Evolutionary conservation across 2,797 vertebrate species (phyloP).

Genomic region (Lophotriccus pileatus): DNA sequence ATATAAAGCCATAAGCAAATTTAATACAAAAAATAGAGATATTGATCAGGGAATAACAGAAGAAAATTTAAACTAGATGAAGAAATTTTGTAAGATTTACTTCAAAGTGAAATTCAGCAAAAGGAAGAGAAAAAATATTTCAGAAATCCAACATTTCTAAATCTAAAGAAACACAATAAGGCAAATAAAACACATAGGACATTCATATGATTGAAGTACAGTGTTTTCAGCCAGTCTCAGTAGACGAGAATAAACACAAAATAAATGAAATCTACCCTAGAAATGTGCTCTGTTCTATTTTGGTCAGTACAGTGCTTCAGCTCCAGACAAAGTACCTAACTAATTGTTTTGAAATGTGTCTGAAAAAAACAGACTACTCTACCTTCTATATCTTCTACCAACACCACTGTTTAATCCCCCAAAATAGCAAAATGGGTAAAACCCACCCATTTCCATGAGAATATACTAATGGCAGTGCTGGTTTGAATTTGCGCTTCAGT

Average conservation of each 20-base stretch:
- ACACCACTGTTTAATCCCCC: neutral
- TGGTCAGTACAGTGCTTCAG: neutral
- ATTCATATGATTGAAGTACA: neutral
- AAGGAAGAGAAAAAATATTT: neutral
- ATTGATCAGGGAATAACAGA: neutral
- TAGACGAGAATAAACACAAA: neutral
- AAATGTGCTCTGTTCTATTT: neutral
- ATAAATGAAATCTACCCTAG: neutral
- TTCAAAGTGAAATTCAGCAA: neutral
- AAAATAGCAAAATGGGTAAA: neutral
- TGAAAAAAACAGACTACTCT: neutral
- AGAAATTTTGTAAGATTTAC: neutral
- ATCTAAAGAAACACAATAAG: neutral
- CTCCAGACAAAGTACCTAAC: neutral
- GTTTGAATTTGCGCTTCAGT: neutral
- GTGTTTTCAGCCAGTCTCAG: neutral
- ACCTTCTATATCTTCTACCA: neutral
- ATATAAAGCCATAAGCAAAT: neutral
- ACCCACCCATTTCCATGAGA: neutral
- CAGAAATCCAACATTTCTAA: neutral
- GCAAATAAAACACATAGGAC: neutral
- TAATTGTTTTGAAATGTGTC: neutral
- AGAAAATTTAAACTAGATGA: neutral
- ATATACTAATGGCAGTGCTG: fast-evolving
- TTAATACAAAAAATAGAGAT: neutral